Conservation (phyloP, 92 coral and sea anemone species). For the Meandrina meandrites region DNA sequence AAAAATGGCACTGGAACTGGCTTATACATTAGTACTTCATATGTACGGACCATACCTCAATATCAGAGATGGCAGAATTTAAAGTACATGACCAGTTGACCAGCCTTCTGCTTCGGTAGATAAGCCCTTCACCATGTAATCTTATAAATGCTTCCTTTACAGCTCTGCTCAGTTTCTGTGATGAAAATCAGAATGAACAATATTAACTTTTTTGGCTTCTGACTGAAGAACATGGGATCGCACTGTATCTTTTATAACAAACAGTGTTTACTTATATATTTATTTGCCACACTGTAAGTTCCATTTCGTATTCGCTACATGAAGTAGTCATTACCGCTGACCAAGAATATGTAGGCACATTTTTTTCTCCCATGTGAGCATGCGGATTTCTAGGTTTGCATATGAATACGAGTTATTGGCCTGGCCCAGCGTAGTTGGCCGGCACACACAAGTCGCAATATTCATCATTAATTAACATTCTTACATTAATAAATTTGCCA, state of each 20-base stretch:
- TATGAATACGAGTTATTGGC: too few relatives aligned
- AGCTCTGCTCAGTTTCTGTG: slow-evolving; percentile 90
- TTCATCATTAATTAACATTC: too few relatives aligned
- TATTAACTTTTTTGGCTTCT: background rate
- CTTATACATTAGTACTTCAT: background rate
- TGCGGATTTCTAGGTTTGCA: too few relatives aligned
- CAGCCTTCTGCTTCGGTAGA: slow-evolving; percentile 91
- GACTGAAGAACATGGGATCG: background rate
- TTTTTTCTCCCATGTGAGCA: too few relatives aligned
- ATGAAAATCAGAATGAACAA: background rate
- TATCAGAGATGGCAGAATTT: slow-evolving; percentile 98
- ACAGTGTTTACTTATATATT: background rate
- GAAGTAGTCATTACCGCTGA: too few relatives aligned
- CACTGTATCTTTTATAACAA: background rate
- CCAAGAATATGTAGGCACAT: too few relatives aligned
- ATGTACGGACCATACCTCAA: slow-evolving; percentile 71
- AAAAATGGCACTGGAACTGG: too few relatives aligned
- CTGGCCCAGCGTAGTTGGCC: too few relatives aligned
- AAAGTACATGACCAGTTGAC: slow-evolving; percentile 99
- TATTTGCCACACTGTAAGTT: background rate
- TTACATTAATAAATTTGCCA: too few relatives aligned
- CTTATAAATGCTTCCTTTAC: slow-evolving; percentile 94
- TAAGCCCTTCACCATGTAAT: slow-evolving; percentile 91
- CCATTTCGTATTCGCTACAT: too few relatives aligned
- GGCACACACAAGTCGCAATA: too few relatives aligned